A percentile compares a stretch with the other conserved stretches of the same genome.
phyloP scores from a whole-genome alignment of 2,888 invertebrate species.

The Anorthoa munda region DNA sequence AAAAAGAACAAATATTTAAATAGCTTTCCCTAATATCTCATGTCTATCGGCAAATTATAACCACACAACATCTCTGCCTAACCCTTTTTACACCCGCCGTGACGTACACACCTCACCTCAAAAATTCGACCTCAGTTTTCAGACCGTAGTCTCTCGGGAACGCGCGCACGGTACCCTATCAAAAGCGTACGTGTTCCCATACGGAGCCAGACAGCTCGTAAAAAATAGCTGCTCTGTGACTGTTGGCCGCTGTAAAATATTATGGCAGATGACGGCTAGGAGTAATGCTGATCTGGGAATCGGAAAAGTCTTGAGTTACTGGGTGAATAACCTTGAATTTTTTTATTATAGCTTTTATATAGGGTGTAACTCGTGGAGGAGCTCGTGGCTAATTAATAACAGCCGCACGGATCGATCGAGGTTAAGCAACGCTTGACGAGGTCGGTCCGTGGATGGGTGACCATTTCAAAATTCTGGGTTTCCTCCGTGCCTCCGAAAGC shows the following conservation, averaged over 20 bases:
- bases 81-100: not conserved
- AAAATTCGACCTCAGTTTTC: slow-evolving; percentile 31
- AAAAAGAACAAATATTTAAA: no score
- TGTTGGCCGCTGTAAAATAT: slow-evolving; percentile 47
- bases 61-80: not conserved
- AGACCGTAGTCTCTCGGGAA: slow-evolving; percentile 51
- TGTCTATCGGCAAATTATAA: no score
- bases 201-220: slow-evolving; percentile 48
- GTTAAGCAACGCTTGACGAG: no score
- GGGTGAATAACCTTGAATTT: not conserved
- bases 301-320: slow-evolving; percentile 1
- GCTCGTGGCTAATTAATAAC: no score
- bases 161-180: slow-evolving; percentile 67
- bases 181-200: slow-evolving; percentile 72
- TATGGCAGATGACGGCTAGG: slow-evolving; percentile 36
- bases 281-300: slow-evolving; percentile 35
- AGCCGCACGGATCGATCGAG: no score
- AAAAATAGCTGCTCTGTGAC: slow-evolving; percentile 61
- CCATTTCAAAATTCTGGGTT: no score
- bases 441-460: no score
- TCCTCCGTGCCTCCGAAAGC: no score
- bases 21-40: no score
- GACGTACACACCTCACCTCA: slow-evolving; percentile 7
- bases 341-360: no score
- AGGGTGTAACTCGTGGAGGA: no score